Evolutionary conservation across 2,888 invertebrate genomes (phyloP), one percentile per base, ranked within the genome.

Genomic region (Eupsilia transversa): DNA sequence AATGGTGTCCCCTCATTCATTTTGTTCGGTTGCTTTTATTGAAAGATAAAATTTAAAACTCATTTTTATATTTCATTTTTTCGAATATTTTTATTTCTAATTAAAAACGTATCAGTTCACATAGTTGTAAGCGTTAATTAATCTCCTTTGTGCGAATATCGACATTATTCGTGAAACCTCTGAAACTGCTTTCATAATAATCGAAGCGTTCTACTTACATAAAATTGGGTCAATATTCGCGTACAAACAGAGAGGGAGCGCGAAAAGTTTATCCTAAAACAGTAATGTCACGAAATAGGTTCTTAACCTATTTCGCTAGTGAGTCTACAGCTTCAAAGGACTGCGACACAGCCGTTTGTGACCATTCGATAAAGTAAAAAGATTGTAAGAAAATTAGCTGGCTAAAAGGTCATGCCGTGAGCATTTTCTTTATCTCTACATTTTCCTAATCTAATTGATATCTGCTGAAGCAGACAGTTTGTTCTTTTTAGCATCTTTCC

Each of bases 171-270:
- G 27, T 65, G 61, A 66, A 66, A 66, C 73, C 30, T 59, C 35
- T 69, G 73, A 80, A 56, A 70, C 60, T 75, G 56, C 68, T 74
- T 68, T 54, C 72, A 41, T 71, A 69, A 71, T 84, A 83, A 87
- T 85, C 79, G 80, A 84, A 86, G 73, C 77, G 82, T 66, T 81
- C 77, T 85, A 86, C 84, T 82, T 82, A 73, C 64, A 74, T 74
- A 77, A 80, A 91, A 90, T 86, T 87, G 78, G 89, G 91, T 89
- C 89, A 90, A 88, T 87, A 87, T 84, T 85, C 82, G 74, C 79
- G 84, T 79, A 87, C 83, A 87, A 87, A 90, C 80, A 83, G 75
- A 84, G 79, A 84, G 81, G 80, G 83, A 83, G 80, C 80, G 78
- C 72, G 78, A 85, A 89, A 85, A 88, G 85, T 87, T 89, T 86